A percentile compares a stretch with the other conserved stretches of the same genome.
These are phyloP conservation scores for Drosophila baimaii DNA, from an alignment of 1,140 invertebrate species.

Conservation along the genomic window DNA sequence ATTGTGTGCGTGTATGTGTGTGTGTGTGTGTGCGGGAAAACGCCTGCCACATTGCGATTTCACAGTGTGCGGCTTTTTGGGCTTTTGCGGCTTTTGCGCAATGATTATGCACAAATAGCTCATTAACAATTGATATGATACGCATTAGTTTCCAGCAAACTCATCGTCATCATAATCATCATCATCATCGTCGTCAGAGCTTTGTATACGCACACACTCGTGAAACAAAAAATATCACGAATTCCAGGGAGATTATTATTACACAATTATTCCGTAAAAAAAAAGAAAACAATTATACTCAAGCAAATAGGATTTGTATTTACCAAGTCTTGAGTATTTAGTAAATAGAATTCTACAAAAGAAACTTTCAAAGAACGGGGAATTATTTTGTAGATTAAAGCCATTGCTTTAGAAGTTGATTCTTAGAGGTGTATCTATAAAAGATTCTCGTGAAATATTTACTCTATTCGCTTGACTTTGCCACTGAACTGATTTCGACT, in stretches of 20 bases:
- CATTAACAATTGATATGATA: conserved; percentile 63
- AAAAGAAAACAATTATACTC: background rate
- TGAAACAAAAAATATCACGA: background rate
- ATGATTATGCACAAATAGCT: conserved; percentile 68
- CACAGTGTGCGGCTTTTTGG: conserved; percentile 50
- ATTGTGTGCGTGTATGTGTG: background rate
- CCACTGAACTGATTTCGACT: conserved; percentile 59
- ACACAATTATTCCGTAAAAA: background rate
- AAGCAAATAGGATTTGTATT: background rate
- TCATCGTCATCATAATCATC: conserved; percentile 30
- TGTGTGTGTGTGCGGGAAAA: conserved; percentile 3
- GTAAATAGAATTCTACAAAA: background rate
- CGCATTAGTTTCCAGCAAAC: conserved; percentile 34
- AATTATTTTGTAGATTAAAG: background rate
- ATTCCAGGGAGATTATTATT: background rate
- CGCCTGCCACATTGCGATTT: conserved; percentile 32
- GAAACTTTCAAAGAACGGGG: background rate
- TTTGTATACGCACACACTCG: conserved; percentile 6
- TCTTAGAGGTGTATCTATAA: background rate
- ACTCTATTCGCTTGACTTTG: conserved; percentile 43
- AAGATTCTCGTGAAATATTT: background rate
- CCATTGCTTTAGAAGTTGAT: background rate
- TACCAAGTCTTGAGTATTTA: too few relatives aligned
- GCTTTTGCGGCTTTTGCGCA: conserved; percentile 45
- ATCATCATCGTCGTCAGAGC: too few relatives aligned